Percentiles rank a stretch among this genome's conserved stretches.
These are phyloP conservation scores for Neosilurus mollespiculum DNA, from an alignment of 2,797 vertebrate species.

Conservation along the genomic window DNA sequence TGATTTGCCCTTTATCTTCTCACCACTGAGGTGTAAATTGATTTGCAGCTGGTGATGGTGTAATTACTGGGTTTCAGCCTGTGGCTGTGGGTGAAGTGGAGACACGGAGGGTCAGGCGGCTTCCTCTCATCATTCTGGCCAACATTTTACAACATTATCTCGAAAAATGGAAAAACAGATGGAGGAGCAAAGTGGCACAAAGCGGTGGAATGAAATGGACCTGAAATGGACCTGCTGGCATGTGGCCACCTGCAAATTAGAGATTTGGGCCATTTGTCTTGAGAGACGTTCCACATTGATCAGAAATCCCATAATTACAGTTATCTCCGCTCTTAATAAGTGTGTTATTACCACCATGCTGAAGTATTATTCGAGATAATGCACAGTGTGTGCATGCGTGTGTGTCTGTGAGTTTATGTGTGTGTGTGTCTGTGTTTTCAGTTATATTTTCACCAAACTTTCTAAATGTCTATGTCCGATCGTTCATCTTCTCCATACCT, in stretches of 20 bases:
- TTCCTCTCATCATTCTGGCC: slow-evolving; percentile 12
- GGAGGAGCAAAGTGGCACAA: not conserved
- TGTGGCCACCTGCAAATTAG: not conserved
- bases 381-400: not conserved
- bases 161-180: slow-evolving; percentile 24
- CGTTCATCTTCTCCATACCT: not conserved
- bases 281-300: slow-evolving; percentile 1
- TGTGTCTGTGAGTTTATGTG: not conserved
- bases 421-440: not conserved
- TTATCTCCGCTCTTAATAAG: not conserved
- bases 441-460: not conserved
- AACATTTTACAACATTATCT: slow-evolving; percentile 18
- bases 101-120: slow-evolving; percentile 3
- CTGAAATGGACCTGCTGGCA: not conserved
- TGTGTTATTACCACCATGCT: not conserved
- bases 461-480: not conserved
- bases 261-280: not conserved
- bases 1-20: slow-evolving; percentile 13
- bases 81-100: slow-evolving; percentile 16
- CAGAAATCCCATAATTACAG: not conserved
- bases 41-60: slow-evolving; percentile 27
- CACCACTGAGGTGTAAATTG: slow-evolving; percentile 14
- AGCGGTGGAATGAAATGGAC: not conserved
- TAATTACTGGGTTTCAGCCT: slow-evolving; percentile 28
- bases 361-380: not conserved